Evolutionary conservation across 92 coral and sea anemone genomes (phyloP).

Genomic region (Plumapathes pennacea): DNA sequence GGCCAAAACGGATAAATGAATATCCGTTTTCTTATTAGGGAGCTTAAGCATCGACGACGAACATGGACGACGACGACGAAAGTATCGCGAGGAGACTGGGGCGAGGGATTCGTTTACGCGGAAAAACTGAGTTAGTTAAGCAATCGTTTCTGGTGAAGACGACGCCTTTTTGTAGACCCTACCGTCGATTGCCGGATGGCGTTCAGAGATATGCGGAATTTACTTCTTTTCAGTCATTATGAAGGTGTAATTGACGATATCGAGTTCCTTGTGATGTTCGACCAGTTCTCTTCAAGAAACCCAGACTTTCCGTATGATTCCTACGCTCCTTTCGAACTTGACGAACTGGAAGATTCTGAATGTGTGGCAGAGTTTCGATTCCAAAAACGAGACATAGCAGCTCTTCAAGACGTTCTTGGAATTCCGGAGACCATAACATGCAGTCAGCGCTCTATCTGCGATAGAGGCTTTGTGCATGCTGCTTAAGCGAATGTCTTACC

Average conservation of each 20-base stretch:
- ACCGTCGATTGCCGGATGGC: slow-evolving; percentile 1
- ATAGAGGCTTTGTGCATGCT: background rate
- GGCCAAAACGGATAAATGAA: too few relatives aligned
- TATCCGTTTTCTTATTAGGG: too few relatives aligned
- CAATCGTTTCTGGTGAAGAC: background rate
- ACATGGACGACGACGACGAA: slow-evolving; percentile 33
- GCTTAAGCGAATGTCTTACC: slow-evolving; percentile 13
- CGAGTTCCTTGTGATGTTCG: slow-evolving; percentile 14
- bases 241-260: slow-evolving; percentile 24
- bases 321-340: slow-evolving; percentile 4
- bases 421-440: slow-evolving; percentile 1
- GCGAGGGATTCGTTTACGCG: slow-evolving; percentile 41
- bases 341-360: slow-evolving; percentile 1
- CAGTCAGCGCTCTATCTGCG: background rate
- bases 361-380: slow-evolving; percentile 2
- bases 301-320: background rate
- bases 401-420: background rate
- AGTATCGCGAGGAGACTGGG: slow-evolving; percentile 7
- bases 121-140: slow-evolving; percentile 20
- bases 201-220: slow-evolving; percentile 29
- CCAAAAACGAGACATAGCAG: background rate
- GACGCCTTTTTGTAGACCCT: background rate
- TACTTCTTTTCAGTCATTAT: slow-evolving; percentile 27
- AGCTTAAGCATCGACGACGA: slow-evolving; percentile 52
- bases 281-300: slow-evolving; percentile 2